Evolutionary conservation across 2,797 vertebrate genomes (phyloP), one percentile per base, ranked within the genome.

Genomic region (Sebastiscus tertius): DNA sequence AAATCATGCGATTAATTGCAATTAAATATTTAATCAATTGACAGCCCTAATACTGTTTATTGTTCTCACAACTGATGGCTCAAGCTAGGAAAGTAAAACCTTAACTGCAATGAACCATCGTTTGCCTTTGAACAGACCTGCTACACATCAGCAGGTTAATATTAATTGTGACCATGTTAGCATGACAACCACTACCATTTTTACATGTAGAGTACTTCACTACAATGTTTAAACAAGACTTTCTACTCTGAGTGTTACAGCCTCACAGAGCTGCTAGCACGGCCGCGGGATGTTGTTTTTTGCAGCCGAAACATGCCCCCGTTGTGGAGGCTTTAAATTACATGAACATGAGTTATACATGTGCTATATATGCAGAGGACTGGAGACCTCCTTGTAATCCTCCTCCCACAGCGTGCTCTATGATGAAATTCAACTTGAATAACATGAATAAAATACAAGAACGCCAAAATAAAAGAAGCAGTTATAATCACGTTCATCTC

Each of bases 401-500:
- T 63, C 5, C 14, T 67, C 11, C 52, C 14, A 16, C 26, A 54
- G 33, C 3, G 8, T 72, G 24, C n/a, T 63, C 27, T 39, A 29
- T 14, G 16, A 3, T 42, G 39, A 42, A 42, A 42, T 63, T 70
- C 13, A 75, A 26, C 18, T 31, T 12, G 4, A 36, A 79, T 27
- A 22, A 16, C 2, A 52, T 34, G 5, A 79, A 71, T 64, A 74
- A 52, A 64, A 71, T 46, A 46, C 42, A 72, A 49, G 3, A 39
- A 58, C 11, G 49, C 46, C 29, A 58, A 64, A 58, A 52, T 39
- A 34, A 54, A 52, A 54, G 7, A 49, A n/a, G 42, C 16, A 46
- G 0, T 39, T 12, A 20, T 58, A 31, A 74, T 69, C 36, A 63
- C 13, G 16, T 56, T 29, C 46, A 78, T 73, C 49, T 46, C 36